Base-by-base conservation (phyloP, 1,140 invertebrate species). In the Oedothorax gibbosus region DNA sequence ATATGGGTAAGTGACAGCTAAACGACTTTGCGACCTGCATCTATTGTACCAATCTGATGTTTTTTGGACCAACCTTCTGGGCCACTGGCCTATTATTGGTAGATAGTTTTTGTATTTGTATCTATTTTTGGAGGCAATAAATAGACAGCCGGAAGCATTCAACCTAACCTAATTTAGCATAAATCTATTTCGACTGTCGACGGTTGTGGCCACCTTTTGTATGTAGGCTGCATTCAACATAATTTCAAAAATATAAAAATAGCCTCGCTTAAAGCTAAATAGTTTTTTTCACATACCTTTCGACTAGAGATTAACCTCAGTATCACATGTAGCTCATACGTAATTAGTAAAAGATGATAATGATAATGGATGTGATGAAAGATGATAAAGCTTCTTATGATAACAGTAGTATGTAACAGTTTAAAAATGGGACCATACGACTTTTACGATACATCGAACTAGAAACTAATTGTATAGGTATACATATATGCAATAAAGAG, bases 261-360 rank as follows among this genome's bases (percentile, higher is more conserved):
- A 51, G 49, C 68, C 6, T 71, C 54, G 11, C 49, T 53, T 18
- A 53, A 49, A 18, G 50, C 54, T 18, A 75, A 75, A 60, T 60
- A 75, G 54, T 53, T 12, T 60, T 57, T 56, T 75, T 66, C 14
- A 56, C 35, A 57, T 56, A 75, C 35, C 35, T 79, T 79, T 79
- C 77, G 77, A 79, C 77, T 79, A 79, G 77, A 79, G 77, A 79
- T 79, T 79, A 79, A 79, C 77, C 15, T 66, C 77, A 66, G 77
- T 79, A 79, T 79, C 77, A 79, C 77, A 79, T 66, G 77, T 68
- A 79, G 77, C 77, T 79, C 53, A 79, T 15, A 79, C 35, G 77
- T 68, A 66, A 62, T 77, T 49, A 65, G 62, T 66, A 79, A 68
- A 79, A 35, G 77, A 79, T 64, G 50, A 53, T 20, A n/a, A 54